Evolutionary conservation across 1,140 invertebrate genomes (phyloP), one percentile per base, ranked within the genome.

Genomic region (Holotrichia oblita): DNA sequence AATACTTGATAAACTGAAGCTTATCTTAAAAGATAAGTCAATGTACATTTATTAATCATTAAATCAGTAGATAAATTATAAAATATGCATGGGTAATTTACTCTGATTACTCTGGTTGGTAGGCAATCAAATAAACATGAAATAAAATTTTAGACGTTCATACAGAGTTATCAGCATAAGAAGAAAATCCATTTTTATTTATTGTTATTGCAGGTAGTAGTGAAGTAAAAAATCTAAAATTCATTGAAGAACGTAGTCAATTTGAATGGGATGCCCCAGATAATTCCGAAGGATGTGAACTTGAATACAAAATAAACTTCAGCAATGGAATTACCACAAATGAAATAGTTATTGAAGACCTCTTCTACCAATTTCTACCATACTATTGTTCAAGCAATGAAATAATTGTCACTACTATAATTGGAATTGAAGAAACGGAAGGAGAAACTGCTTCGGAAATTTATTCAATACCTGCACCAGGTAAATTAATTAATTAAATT

Each of bases 391-490:
- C 22, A 6, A 34, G 4, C 12, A 69, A 69, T 69, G 20, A 9
- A 2, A 69, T 69, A 17, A 69, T 10, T 27, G 61, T 69, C 12
- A 69, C 61, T 34, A 69, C 61, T 9, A 34, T 69, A 69, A 69
- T 69, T 27, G 9, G 8, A 10, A 27, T 34, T 10, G 20, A 69
- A 6, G 22, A n/a, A 6, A 27, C 8, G 20, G 22, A 14, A 27
- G 61, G 27, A 22, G 27, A 8, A 34, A 34, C 20, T 9, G 14
- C 8, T 10, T 69, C 61, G 22, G 14, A 10, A 6, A 1, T 17
- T 27, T 20, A 69, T 69, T 1, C 27, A 69, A 69, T 10, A 69
- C 14, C 14, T 12, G 8, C 27, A 69, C 61, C 20, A 22, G 22
- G 61, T 69, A 69, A 69, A 55, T 6, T 14, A 17, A 17, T 48